Percentiles rank a stretch among this genome's conserved stretches.
These are phyloP conservation scores for Acanthosepion lycidas DNA, from an alignment of 2,888 invertebrate species.

Conservation along the genomic window DNA sequence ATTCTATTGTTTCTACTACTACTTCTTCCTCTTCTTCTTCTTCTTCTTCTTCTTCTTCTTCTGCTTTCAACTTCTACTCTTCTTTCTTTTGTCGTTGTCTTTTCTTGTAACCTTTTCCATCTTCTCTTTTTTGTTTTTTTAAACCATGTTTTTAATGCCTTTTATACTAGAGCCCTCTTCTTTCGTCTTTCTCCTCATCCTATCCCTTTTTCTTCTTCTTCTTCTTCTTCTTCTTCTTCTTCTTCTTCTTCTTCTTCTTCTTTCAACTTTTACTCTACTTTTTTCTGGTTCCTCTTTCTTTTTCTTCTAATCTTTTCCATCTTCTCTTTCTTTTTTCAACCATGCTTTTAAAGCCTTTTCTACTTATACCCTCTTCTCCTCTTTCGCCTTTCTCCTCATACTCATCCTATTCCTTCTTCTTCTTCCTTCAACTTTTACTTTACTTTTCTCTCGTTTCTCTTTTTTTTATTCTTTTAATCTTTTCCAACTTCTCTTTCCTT, in stretches of 20 bases:
- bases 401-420: not conserved
- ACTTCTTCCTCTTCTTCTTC: not conserved
- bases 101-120: not conserved
- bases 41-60: not conserved
- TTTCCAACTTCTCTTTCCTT: not conserved
- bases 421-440: not conserved
- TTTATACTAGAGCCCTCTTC: not conserved
- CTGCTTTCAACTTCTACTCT: not conserved
- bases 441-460: not conserved
- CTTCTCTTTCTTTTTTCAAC: not conserved
- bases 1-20: not conserved
- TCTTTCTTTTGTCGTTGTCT: not conserved
- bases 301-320: not conserved
- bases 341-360: not conserved
- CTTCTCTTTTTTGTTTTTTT: not conserved
- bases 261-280: not conserved
- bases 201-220: not conserved
- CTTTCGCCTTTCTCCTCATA: not conserved
- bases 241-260: not conserved
- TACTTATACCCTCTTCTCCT: not conserved
- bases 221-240: not conserved
- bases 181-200: not conserved
- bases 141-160: not conserved
- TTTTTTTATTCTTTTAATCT: not conserved
- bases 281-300: not conserved